phyloP scores from a whole-genome alignment of 2,888 invertebrate genomes.

The Blastobasis adustella region DNA sequence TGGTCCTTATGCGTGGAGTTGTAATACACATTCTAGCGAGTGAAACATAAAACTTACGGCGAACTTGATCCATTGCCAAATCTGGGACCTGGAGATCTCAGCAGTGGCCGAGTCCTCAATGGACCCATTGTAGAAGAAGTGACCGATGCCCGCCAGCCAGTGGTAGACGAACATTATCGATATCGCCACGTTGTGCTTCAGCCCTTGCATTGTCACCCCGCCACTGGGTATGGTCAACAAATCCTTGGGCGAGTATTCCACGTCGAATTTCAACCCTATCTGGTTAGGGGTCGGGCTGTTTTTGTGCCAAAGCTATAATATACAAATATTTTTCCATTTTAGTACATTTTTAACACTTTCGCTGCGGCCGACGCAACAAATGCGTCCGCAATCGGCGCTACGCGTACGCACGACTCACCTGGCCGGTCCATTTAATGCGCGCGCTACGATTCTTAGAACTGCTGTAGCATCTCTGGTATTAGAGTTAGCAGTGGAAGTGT shows the following conservation, averaged over 20 bases:
- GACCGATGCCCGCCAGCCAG: slow-evolving; percentile 80
- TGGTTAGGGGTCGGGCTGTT: slow-evolving; percentile 67
- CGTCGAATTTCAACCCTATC: slow-evolving; percentile 48
- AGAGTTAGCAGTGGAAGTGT: too few relatives aligned
- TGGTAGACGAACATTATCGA: slow-evolving; percentile 79
- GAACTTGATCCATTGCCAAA: slow-evolving; percentile 84
- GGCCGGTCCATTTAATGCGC: too few relatives aligned
- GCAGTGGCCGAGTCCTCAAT: slow-evolving; percentile 85
- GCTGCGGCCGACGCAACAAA: too few relatives aligned
- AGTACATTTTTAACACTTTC: not conserved
- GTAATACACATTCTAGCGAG: too few relatives aligned
- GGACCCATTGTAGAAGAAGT: slow-evolving; percentile 77
- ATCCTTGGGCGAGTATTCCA: slow-evolving; percentile 58
- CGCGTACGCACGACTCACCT: too few relatives aligned
- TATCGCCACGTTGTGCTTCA: slow-evolving; percentile 79
- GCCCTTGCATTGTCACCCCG: slow-evolving; percentile 76
- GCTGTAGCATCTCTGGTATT: too few relatives aligned
- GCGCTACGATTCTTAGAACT: too few relatives aligned
- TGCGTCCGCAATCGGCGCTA: too few relatives aligned
- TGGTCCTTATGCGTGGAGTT: too few relatives aligned
- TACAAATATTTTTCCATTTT: not conserved
- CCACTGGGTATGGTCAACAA: slow-evolving; percentile 76
- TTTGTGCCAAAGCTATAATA: slow-evolving; percentile 65
- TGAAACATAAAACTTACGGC: slow-evolving; percentile 42
- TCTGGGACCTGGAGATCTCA: slow-evolving; percentile 82